Base-by-base conservation (phyloP, 1,140 invertebrate genomes). In the Hestina assimilis region DNA sequence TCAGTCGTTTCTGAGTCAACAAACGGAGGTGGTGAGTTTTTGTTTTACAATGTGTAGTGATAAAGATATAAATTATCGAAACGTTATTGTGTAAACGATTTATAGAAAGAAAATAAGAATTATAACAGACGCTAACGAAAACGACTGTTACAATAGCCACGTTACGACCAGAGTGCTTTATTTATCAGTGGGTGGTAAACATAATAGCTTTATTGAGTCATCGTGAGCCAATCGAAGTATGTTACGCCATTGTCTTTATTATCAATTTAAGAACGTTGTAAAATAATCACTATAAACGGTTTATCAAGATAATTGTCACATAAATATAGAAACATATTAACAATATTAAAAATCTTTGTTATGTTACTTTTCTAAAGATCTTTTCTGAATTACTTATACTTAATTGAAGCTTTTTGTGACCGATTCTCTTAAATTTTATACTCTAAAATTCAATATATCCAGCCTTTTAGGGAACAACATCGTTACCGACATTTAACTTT, bases 201-300 rank as follows among this genome's bases (percentile, higher is more conserved):
- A 26, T 40, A 78, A 78, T 69, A 70, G 74, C 69, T 79, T 83
- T 83, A 83, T 79, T 78, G 64, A 66, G 53, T 59, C 28, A 72
- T 79, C 71, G 64, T 66, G 57, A 67, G 41, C 46, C 59, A 68
- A 72, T 74, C 66, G 69, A 66, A 69, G 20, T 58, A 42, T 40
- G 43, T 66, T 56, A 63, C 50, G 63, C 48, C 57, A 50, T 42
- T 9, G 31, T 58, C 20, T 26, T 50, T 59, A 58, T 59, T 53
- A 51, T 45, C 31, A 54, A 41, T 52, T 52, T 52, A 38, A 41
- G 38, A 52, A 29, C 14, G 35, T 11, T 40, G 29, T 52, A 52
- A 50, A 50, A 15, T 50, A 38, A 24, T 26, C n/a, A 8, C 12
- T 24, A 3, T 15, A 35, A 35, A 14, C 14, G 5, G 31, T 38